These are phyloP conservation scores for Aromia moschata DNA, from an alignment of 2,888 invertebrate species.

Conservation along the genomic window DNA sequence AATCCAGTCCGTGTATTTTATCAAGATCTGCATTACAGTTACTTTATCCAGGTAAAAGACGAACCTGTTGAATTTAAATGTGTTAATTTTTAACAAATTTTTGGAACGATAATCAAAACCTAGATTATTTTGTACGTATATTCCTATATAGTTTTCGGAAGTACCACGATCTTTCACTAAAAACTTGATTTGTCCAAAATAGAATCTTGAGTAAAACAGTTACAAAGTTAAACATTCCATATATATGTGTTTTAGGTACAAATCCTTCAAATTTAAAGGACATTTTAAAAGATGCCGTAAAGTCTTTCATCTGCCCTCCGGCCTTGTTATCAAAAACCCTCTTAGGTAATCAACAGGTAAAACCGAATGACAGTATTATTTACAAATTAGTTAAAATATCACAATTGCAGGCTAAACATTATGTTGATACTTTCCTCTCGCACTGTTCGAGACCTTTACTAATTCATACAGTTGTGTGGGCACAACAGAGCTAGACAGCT, in stretches of 20 bases:
- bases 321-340: slow-evolving; percentile 80
- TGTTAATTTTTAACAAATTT: too few relatives aligned
- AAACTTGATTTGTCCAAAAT: too few relatives aligned
- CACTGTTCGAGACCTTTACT: slow-evolving; percentile 87
- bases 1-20: slow-evolving; percentile 86
- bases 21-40: slow-evolving; percentile 90
- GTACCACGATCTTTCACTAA: too few relatives aligned
- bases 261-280: slow-evolving; percentile 73
- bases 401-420: slow-evolving; percentile 76
- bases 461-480: slow-evolving; percentile 90
- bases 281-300: slow-evolving; percentile 85
- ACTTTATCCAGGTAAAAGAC: slow-evolving; percentile 70
- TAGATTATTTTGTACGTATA: too few relatives aligned
- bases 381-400: not conserved
- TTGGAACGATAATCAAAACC: too few relatives aligned
- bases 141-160: too few relatives aligned
- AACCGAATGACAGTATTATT: not conserved
- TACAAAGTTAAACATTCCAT: too few relatives aligned
- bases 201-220: too few relatives aligned
- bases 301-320: slow-evolving; percentile 89
- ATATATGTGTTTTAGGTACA: too few relatives aligned
- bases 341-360: slow-evolving; percentile 72
- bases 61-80: too few relatives aligned
- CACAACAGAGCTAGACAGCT: slow-evolving; percentile 95
- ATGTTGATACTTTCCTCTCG: slow-evolving; percentile 87